Percentiles rank a stretch among this genome's conserved stretches.
Evolutionary conservation across 2,113 vertebrate species (phyloP).

Genomic region (Formicarius rufipectus): DNA sequence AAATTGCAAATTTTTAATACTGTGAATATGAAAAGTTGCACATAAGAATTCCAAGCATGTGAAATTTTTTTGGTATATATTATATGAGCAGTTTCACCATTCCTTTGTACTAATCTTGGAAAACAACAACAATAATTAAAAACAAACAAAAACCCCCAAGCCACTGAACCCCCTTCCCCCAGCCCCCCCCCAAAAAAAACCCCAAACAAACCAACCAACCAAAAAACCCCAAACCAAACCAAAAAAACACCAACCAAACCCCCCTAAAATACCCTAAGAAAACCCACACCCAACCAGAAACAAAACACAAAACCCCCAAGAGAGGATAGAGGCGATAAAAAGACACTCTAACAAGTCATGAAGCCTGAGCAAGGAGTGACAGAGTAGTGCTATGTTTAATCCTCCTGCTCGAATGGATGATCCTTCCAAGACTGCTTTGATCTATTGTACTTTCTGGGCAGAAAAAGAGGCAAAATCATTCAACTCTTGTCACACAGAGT

Average conservation of each 20-base stretch:
- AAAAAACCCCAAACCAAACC: rapidly evolving
- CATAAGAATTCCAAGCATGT: neutral
- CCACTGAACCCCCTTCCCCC: no score
- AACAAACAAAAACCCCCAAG: no score
- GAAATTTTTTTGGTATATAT: neutral
- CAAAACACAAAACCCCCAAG: neutral
- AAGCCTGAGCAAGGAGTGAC: neutral
- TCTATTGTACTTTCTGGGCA: constrained; percentile 30
- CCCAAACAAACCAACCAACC: rapidly evolving
- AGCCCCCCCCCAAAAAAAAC: rapidly evolving
- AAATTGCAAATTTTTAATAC: neutral
- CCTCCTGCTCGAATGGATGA: neutral
- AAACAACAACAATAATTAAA: neutral
- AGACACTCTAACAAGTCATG: neutral
- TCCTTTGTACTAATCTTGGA: neutral
- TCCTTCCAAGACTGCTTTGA: neutral
- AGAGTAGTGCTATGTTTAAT: neutral
- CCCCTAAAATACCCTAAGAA: no score
- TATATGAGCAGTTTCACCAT: neutral
- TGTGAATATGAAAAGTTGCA: neutral
- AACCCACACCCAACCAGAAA: no score
- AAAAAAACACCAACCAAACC: no score
- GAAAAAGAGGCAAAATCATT: constrained; percentile 19
- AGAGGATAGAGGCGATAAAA: neutral
- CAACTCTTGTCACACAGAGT: constrained; percentile 29